Base-by-base conservation (phyloP, 2,113 vertebrate genomes). In the Tauraco erythrolophus region DNA sequence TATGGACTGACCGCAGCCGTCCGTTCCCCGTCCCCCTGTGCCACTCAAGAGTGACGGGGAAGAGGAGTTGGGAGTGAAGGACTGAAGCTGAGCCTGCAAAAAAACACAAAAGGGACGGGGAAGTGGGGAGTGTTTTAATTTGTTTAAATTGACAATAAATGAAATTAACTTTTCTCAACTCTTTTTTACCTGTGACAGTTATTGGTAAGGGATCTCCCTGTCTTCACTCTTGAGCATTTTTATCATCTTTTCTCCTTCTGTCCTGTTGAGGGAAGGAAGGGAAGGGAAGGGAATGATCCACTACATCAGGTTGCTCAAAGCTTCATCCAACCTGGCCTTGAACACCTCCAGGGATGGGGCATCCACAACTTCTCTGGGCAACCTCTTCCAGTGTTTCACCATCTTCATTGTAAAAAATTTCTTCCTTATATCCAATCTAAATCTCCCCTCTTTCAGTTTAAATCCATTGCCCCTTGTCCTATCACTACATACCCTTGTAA, bases 41-140 rank as follows among this genome's bases (percentile, higher is more conserved):
- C 19, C 8, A 2, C n/a, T 66, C 0, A 0, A 0, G 23, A 22
- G 6, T 9, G 15, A 27, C 33, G 23, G 2, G 22, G 25, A 6
- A 15, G 41, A 57, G 21, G 18, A 53, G 3, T 3, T 9, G 11
- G 17, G 14, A 9, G 11, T 46, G 33, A 21, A 5, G 30, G 11
- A n/a, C 16, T 48, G 19, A 24, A 69, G 7, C 6, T 48, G 22
- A 80, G 14, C 2, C 22, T 43, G 31, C 2, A 41, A 33, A 11
- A 23, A 53, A n/a, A n/a, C n/a, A n/a, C 48, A 50, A 50, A 50
- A 51, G 24, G 24, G 11, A 2, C 4, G 9, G 5, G 6, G 5
- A 28, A 8, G 6, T 25, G 6, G 10, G 8, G 14, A 11, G 18
- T 31, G 30, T 6, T 83, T 58, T 3, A 22, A 17, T 70, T 18